Evolutionary conservation across 2,113 vertebrate species (phyloP).

Genomic region (Oxygymnocypris stewartii): DNA sequence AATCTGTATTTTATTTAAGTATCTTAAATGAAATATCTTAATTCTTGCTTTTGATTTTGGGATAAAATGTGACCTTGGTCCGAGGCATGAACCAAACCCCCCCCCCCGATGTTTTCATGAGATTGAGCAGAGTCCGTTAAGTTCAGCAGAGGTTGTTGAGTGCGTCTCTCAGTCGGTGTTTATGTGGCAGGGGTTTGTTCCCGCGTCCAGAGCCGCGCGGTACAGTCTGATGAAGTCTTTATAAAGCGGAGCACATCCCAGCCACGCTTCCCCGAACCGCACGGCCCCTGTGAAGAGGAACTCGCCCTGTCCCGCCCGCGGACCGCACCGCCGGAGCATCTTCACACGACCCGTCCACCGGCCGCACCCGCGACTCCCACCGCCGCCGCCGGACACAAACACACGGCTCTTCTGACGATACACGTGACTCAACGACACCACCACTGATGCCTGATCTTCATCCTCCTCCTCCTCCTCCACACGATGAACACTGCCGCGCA

Average conservation of each 20-base stretch:
- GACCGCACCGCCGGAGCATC: slow-evolving; percentile 77
- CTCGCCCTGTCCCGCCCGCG: slow-evolving; percentile 75
- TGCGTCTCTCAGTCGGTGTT: slow-evolving; percentile 71
- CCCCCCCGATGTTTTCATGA: background rate
- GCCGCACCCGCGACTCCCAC: slow-evolving; percentile 67
- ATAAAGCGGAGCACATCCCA: slow-evolving; percentile 88
- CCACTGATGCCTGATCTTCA: slow-evolving; percentile 64
- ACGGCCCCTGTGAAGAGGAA: slow-evolving; percentile 90
- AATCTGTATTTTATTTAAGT: background rate
- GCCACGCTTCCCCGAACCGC: slow-evolving; percentile 88
- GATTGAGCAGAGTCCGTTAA: background rate
- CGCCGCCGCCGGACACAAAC: slow-evolving; percentile 74
- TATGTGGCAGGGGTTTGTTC: slow-evolving; percentile 88
- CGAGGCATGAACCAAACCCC: too few relatives aligned
- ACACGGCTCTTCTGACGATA: slow-evolving; percentile 88
- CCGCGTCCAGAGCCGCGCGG: slow-evolving; percentile 74
- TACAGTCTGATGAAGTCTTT: slow-evolving; percentile 89
- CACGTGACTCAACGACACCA: slow-evolving; percentile 77
- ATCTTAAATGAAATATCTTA: background rate
- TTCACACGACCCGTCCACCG: slow-evolving; percentile 86
- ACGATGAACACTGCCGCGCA: slow-evolving; percentile 79
- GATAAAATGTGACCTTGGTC: background rate
- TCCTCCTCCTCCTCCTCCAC: slow-evolving; percentile 59
- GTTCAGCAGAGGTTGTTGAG: background rate
- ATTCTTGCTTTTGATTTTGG: background rate